A percentile compares a stretch with the other conserved stretches of the same genome.
These are phyloP conservation scores for Campoletis raptor DNA, from an alignment of 2,888 invertebrate genomes.

Conservation along the genomic window DNA sequence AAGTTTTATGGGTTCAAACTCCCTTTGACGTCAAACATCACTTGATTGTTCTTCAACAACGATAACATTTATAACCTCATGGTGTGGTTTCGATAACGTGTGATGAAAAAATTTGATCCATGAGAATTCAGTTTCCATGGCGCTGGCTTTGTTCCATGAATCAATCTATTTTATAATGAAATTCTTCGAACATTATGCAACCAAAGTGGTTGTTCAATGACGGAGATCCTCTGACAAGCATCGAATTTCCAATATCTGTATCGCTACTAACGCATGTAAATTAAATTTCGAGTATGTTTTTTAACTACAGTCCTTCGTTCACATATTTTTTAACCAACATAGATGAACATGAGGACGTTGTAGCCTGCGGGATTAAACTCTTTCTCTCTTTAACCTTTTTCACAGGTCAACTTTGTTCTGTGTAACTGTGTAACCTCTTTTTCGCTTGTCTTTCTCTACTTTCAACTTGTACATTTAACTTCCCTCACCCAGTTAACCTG, in stretches of 20 bases:
- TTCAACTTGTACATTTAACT: neutral
- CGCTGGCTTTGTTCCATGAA: neutral
- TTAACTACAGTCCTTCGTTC: neutral
- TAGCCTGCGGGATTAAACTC: neutral
- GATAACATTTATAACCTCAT: neutral
- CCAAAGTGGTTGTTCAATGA: neutral
- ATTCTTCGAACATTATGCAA: neutral
- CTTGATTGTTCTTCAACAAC: neutral
- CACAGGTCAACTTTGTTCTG: neutral
- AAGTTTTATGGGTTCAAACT: neutral
- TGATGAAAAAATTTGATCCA: too few species aligned
- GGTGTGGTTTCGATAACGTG: neutral
- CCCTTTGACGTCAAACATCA: neutral
- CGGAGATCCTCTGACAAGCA: neutral
- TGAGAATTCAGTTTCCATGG: neutral
- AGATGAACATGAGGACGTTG: neutral
- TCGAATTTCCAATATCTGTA: neutral
- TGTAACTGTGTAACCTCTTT: neutral
- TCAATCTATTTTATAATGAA: neutral
- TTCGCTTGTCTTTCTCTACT: neutral
- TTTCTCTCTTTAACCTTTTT: neutral
- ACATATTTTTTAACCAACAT: neutral
- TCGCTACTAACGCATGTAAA: neutral
- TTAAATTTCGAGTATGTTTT: neutral
- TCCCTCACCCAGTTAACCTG: neutral